These are phyloP conservation scores for Hydrotaea diabolus DNA, from an alignment of 2,888 invertebrate genomes.

Conservation along the genomic window DNA sequence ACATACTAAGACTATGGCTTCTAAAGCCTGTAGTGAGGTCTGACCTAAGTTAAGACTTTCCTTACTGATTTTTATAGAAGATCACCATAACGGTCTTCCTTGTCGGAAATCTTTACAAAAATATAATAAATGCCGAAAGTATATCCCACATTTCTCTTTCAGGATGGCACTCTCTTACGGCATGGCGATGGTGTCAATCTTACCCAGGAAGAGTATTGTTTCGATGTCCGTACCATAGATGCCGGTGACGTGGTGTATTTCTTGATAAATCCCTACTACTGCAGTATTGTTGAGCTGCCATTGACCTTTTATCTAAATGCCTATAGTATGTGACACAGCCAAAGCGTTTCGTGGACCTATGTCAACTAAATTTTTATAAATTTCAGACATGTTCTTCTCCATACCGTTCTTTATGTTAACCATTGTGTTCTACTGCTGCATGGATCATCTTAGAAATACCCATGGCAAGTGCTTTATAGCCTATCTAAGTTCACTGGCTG, in stretches of 20 bases:
- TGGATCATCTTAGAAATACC: background rate
- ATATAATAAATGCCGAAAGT: too few species aligned
- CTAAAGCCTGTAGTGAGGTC: too few species aligned
- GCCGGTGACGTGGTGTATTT: background rate
- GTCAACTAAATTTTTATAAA: background rate
- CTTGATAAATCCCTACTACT: conserved; percentile 45
- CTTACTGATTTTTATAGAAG: too few species aligned
- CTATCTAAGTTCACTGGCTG: conserved; percentile 31
- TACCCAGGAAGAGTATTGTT: conserved; percentile 47
- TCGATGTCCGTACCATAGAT: conserved; percentile 20
- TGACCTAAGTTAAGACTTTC: too few species aligned
- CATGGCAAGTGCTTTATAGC: conserved; percentile 37
- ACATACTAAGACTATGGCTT: too few species aligned
- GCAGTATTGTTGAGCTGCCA: conserved; percentile 21
- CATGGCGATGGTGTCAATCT: conserved; percentile 26
- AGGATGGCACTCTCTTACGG: conserved; percentile 8
- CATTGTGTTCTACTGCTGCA: conserved; percentile 38
- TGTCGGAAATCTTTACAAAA: too few species aligned
- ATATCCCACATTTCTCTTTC: background rate
- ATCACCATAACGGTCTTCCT: too few species aligned
- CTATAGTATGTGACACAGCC: conserved; percentile 23
- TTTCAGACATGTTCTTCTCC: conserved; percentile 49
- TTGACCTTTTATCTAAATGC: conserved; percentile 36
- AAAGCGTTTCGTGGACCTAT: background rate
- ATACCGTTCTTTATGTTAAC: conserved; percentile 45